Conservation (phyloP, 2,113 vertebrate species). For the Petrocephalus zakoni region DNA sequence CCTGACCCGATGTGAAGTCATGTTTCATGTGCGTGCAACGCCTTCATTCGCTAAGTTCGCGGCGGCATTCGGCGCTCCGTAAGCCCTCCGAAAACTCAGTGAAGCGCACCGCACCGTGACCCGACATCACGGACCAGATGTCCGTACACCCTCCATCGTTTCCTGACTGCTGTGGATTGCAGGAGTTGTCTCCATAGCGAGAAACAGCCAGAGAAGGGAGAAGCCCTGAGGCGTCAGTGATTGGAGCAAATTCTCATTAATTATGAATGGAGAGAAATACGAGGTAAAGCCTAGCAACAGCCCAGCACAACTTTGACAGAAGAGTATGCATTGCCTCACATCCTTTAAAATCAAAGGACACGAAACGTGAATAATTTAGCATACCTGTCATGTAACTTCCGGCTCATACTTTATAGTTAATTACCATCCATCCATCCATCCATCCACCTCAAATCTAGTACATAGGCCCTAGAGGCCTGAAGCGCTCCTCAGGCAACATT, state of each 20-base stretch:
- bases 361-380: not conserved
- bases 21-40: not conserved
- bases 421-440: not conserved
- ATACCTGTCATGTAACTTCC: not conserved
- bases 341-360: not conserved
- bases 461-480: not conserved
- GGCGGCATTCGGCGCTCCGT: not conserved
- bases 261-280: slow-evolving; percentile 33
- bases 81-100: not conserved
- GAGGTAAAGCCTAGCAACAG: slow-evolving; percentile 10
- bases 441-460: not conserved
- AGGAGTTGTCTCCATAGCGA: not conserved
- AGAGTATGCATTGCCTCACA: not conserved
- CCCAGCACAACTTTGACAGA: not conserved
- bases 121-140: not conserved
- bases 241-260: slow-evolving; percentile 32
- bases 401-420: not conserved
- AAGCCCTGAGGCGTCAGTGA: slow-evolving; percentile 25
- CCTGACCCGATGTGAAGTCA: not conserved
- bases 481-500: not conserved
- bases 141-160: not conserved
- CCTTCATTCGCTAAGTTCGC: no score
- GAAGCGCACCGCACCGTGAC: not conserved
- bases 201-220: slow-evolving; percentile 10
- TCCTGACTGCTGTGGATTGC: not conserved